Evolutionary conservation across 2,888 invertebrate species (phyloP).

Genomic region (Metellina segmentata): DNA sequence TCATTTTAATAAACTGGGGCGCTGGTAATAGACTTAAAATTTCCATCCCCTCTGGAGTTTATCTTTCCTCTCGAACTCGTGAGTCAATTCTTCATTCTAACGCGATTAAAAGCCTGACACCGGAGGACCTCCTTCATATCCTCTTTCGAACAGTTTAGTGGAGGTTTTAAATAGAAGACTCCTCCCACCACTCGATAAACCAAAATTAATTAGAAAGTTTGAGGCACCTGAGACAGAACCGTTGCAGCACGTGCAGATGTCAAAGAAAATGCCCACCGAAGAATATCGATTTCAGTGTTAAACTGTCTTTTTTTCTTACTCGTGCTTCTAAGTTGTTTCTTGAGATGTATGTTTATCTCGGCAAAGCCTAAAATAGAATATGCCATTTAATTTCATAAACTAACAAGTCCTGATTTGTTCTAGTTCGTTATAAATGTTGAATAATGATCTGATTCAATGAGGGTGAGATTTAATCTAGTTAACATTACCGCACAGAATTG

Average conservation of each 20-base stretch:
- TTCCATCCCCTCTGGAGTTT: background rate
- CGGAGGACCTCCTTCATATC: background rate
- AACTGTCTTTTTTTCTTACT: background rate
- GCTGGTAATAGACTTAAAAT: background rate
- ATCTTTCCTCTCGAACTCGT: background rate
- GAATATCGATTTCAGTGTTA: background rate
- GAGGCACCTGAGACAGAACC: background rate
- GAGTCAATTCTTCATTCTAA: background rate
- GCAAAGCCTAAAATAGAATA: background rate
- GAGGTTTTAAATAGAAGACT: background rate
- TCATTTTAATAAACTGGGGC: too few relatives aligned
- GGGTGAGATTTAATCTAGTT: too few relatives aligned
- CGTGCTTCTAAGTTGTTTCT: background rate
- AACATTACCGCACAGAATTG: too few relatives aligned
- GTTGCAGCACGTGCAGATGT: background rate
- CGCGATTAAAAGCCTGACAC: background rate
- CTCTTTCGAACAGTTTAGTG: background rate
- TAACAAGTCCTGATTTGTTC: background rate
- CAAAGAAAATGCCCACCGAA: background rate
- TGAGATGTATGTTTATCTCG: background rate
- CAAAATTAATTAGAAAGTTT: background rate
- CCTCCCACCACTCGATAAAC: background rate
- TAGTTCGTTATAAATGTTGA: background rate
- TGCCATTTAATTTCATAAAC: background rate
- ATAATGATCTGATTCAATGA: too few relatives aligned